phyloP scores from a whole-genome alignment of 30 jellyfish, hydroid and myxozoan genomes.

The Catostylus mosaicus region DNA sequence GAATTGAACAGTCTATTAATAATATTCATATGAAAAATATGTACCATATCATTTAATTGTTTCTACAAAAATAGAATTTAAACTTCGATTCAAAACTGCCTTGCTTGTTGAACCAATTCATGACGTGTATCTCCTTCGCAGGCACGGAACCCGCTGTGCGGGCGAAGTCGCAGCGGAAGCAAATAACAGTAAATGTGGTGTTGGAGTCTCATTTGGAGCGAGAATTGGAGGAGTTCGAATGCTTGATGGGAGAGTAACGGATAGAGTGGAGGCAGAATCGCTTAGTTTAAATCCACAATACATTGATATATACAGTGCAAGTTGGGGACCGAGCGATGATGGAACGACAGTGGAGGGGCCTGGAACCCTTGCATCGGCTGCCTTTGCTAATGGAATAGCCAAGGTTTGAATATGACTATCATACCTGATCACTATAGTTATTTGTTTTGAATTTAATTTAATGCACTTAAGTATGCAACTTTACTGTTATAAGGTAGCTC shows the following conservation, averaged over 20 bases:
- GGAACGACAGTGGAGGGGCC: conserved; percentile 99
- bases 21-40: too few relatives aligned
- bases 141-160: conserved; percentile 99
- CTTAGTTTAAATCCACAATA: conserved; percentile 98
- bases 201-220: conserved; percentile 99
- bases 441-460: too few relatives aligned
- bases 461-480: too few relatives aligned
- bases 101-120: background rate
- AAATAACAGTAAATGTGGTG: conserved; percentile 98
- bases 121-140: conserved; percentile 18
- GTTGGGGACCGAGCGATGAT: conserved; percentile 99
- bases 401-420: conserved; percentile 66
- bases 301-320: conserved; percentile 98
- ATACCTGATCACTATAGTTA: too few relatives aligned
- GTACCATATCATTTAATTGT: too few relatives aligned
- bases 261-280: conserved; percentile 99
- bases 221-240: conserved; percentile 99
- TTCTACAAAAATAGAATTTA: too few relatives aligned
- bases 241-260: conserved; percentile 99
- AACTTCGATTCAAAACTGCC: too few relatives aligned
- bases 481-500: too few relatives aligned
- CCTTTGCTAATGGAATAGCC: conserved; percentile 94
- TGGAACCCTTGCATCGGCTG: conserved; percentile 98
- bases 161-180: conserved; percentile 99
- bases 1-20: too few relatives aligned